Evolutionary conservation across 2,797 vertebrate species (phyloP).

Genomic region (Sebastes miniatus): DNA sequence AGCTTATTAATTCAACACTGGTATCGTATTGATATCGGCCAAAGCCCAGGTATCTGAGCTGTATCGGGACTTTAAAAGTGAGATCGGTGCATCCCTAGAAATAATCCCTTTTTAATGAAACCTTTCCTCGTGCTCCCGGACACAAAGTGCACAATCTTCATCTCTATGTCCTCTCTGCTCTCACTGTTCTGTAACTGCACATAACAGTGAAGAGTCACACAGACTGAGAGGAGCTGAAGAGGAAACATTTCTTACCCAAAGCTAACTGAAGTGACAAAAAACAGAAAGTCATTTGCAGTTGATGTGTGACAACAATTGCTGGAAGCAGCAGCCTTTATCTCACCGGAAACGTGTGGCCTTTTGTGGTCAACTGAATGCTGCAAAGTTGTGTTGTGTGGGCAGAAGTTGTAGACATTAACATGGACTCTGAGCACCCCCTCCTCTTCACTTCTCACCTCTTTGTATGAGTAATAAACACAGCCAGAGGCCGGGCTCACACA

Average conservation of each 20-base stretch:
- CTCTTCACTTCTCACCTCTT: conserved; percentile 31
- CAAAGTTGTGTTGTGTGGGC: neutral
- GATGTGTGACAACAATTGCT: accelerated
- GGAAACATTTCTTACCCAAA: neutral
- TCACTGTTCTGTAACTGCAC: accelerated
- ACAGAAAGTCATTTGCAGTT: neutral
- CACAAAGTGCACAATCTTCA: neutral
- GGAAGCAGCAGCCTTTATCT: neutral
- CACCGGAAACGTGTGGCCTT: neutral
- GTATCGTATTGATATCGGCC: neutral
- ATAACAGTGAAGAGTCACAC: neutral
- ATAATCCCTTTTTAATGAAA: conserved; percentile 69
- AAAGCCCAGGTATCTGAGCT: neutral
- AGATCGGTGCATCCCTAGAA: no score
- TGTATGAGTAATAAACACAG: conserved; percentile 28
- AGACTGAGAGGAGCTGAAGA: neutral
- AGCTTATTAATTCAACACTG: no score
- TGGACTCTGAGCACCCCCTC: neutral
- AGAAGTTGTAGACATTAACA: neutral
- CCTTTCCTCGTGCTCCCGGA: neutral
- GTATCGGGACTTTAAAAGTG: no score
- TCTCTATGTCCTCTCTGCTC: neutral
- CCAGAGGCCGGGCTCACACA: neutral
- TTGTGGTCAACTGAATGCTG: neutral
- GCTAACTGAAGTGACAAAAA: neutral